Base-by-base conservation (phyloP, 2,113 vertebrate genomes). In the Hemibagrus wyckioides region DNA sequence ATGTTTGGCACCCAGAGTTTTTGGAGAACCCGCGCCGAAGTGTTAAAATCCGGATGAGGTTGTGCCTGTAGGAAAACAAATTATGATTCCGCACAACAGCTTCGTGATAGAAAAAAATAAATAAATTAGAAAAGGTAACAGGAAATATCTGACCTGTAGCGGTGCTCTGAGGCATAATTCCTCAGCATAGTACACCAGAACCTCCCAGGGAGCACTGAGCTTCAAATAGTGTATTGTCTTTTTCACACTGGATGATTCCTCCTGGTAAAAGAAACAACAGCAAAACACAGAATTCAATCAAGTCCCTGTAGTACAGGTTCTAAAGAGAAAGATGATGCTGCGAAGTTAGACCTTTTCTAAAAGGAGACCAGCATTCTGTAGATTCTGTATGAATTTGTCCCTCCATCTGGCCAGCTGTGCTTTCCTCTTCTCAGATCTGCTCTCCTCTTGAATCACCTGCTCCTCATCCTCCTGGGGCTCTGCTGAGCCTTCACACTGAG, bases 161-260 rank as follows among this genome's bases (percentile, higher is more conserved):
- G 93, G 92, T 0, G 94, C 95, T 89, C 95, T 93, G 19, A 95
- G 91, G 85, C 94, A 92, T 71, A 96, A 94, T 75, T 96, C 95
- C 81, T 96, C 95, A 1, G 91, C 91, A 1, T 95, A 94, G 82
- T 89, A 95, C 61, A 94, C 92, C 88, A 95, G 82, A 82, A 93
- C 91, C 7, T 94, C 94, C 96, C 96, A 95, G 8, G 94, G 93
- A 10, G 93, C 92, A 1, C 92, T 95, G 10, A 96, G 93, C 89
- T 96, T 94, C 89, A 96, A 82, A 81, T 95, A 96, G 82, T 94
- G 93, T 39, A 95, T 90, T 0, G 93, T 94, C 89, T 91, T 94
- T 90, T 92, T 95, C 76, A 95, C 93, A 80, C 93, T 95, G 0
- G 87, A 86, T 0, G 92, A 94, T 93, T 96, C 95, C 90, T 97